Evolutionary conservation across 2,113 vertebrate species (phyloP).

Genomic region (Chamaetylas fuelleborni): DNA sequence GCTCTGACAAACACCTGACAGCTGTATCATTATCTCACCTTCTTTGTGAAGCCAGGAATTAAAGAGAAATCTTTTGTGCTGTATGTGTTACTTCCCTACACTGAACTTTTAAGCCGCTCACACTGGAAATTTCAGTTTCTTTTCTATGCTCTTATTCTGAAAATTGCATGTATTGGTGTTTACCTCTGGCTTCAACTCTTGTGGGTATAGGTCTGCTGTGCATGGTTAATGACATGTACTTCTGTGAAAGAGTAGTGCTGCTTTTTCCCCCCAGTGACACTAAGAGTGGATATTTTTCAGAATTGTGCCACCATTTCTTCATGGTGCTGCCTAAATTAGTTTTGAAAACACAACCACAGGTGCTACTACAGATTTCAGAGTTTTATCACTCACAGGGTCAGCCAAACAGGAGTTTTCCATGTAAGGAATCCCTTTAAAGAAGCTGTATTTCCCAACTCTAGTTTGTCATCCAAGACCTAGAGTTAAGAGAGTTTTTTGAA

Average conservation of each 20-base stretch:
- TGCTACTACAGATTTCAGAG: background rate
- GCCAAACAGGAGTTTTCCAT: background rate
- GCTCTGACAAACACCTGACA: background rate
- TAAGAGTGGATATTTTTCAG: background rate
- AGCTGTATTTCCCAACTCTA: background rate
- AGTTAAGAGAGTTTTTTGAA: background rate
- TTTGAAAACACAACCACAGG: background rate
- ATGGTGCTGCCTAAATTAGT: background rate
- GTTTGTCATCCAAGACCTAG: background rate
- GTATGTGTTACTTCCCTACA: background rate
- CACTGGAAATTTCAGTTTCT: background rate
- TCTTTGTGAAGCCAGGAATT: background rate
- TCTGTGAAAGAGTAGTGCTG: background rate
- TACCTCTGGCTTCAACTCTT: background rate
- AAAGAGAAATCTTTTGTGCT: background rate
- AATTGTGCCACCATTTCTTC: background rate
- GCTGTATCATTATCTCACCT: background rate
- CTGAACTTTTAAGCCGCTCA: background rate
- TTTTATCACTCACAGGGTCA: background rate
- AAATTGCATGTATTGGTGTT: background rate
- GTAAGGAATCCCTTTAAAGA: background rate
- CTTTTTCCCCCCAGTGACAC: background rate
- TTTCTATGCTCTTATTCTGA: background rate
- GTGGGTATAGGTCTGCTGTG: background rate
- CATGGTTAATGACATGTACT: background rate